These are phyloP conservation scores for Ellobium chinense DNA, from an alignment of 2,888 invertebrate genomes.

Conservation along the genomic window DNA sequence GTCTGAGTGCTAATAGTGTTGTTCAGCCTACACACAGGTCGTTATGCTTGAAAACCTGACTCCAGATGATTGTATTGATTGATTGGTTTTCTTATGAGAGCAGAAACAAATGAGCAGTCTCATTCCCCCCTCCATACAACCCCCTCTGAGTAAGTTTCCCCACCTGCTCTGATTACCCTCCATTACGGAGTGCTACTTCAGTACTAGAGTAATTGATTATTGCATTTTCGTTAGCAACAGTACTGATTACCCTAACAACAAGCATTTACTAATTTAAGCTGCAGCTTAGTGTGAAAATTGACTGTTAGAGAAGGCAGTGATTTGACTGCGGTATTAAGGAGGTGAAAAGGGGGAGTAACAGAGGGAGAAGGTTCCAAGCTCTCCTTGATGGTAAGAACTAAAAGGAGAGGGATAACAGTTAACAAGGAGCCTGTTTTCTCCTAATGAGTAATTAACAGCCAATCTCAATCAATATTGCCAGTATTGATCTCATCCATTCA, in stretches of 20 bases:
- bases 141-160: too few species aligned
- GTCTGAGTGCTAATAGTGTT: too few species aligned
- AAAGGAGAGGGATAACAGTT: not conserved
- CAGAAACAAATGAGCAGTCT: too few species aligned
- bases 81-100: too few species aligned
- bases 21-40: too few species aligned
- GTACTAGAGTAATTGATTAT: not conserved
- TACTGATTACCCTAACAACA: not conserved
- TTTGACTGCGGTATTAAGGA: too few species aligned
- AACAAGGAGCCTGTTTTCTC: not conserved
- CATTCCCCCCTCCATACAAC: too few species aligned
- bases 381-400: not conserved
- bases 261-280: not conserved
- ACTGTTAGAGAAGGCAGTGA: not conserved
- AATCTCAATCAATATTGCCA: not conserved
- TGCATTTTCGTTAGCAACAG: not conserved
- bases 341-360: not conserved
- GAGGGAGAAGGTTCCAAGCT: not conserved
- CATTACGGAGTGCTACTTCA: not conserved
- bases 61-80: too few species aligned
- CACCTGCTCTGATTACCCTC: not conserved
- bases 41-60: too few species aligned
- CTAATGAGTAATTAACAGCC: not conserved
- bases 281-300: not conserved
- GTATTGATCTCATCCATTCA: not conserved